phyloP scores from a whole-genome alignment of 2,113 vertebrate genomes.

The Argyrosomus japonicus region DNA sequence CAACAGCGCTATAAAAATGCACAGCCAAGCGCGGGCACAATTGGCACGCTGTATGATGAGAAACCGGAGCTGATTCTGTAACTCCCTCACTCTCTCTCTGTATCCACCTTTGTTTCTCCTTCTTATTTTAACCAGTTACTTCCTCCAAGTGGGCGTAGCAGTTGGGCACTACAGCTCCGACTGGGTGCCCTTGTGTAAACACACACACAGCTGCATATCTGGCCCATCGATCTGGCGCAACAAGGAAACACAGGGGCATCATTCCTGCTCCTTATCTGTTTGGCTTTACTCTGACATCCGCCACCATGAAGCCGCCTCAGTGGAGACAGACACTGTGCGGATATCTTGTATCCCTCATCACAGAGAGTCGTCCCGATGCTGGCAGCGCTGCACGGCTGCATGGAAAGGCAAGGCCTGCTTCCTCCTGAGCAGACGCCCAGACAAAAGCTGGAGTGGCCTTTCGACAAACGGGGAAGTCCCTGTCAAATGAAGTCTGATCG shows the following conservation, averaged over 20 bases:
- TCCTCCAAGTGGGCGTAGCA: constrained; percentile 22
- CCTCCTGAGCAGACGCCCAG: constrained; percentile 46
- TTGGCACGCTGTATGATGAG: constrained; percentile 21
- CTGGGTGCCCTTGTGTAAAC: constrained; percentile 72
- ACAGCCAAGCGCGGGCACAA: constrained; percentile 35
- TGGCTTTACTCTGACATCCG: constrained; percentile 80
- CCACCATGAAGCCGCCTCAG: constrained; percentile 76
- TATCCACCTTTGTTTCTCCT: constrained; percentile 2
- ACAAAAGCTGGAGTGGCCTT: constrained; percentile 52
- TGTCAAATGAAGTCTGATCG: constrained; percentile 46
- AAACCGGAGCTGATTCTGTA: constrained; percentile 44
- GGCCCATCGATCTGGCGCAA: constrained; percentile 75
- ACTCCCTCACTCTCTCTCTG: constrained; percentile 6
- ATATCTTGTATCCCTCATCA: constrained; percentile 80
- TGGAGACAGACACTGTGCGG: constrained; percentile 75
- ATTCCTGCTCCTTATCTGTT: constrained; percentile 81
- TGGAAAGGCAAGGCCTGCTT: constrained; percentile 44
- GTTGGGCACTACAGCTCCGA: constrained; percentile 33
- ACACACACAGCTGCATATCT: constrained; percentile 78
- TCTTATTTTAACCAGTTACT: constrained; percentile 19
- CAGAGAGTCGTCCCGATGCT: constrained; percentile 49
- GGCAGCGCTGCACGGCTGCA: constrained; percentile 41
- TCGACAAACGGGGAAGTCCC: constrained; percentile 60
- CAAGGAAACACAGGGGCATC: constrained; percentile 83
- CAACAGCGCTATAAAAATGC: constrained; percentile 66